Percentiles rank a stretch among this genome's conserved stretches.
Conservation (phyloP, 2,113 vertebrate genomes). For the Cyphomyrus discorhynchus region DNA sequence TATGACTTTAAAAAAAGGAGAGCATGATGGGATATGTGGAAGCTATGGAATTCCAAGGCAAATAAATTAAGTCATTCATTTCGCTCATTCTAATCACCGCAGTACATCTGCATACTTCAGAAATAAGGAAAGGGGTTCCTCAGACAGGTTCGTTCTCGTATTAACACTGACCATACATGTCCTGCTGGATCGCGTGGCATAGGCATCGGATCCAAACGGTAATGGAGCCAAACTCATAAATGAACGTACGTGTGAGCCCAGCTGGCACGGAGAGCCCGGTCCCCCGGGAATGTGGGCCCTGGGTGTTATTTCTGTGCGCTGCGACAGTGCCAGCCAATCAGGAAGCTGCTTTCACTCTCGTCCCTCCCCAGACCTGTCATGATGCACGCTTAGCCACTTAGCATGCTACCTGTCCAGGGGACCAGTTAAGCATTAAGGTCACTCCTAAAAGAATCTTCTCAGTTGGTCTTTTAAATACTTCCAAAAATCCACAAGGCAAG, state of each 20-base stretch:
- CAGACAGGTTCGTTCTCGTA: conserved; percentile 54
- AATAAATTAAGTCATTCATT: neutral
- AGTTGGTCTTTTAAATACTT: conserved; percentile 54
- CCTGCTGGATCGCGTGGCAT: conserved; percentile 59
- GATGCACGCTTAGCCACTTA: conserved; percentile 56
- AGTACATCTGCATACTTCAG: neutral
- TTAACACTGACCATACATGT: conserved; percentile 52
- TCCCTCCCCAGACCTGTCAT: conserved; percentile 53
- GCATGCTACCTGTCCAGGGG: conserved; percentile 62
- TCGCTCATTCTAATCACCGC: neutral
- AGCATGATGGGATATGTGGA: neutral
- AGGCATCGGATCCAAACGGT: conserved; percentile 64
- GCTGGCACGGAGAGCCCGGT: conserved; percentile 47
- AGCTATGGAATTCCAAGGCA: neutral
- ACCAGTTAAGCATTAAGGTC: conserved; percentile 72
- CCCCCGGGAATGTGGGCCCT: conserved; percentile 49
- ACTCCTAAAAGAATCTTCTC: conserved; percentile 41
- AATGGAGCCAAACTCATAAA: conserved; percentile 65
- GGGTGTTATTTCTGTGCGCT: conserved; percentile 38
- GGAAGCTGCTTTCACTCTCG: conserved; percentile 51
- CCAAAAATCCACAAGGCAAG: conserved; percentile 66
- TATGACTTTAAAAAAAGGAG: neutral
- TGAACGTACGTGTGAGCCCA: conserved; percentile 66
- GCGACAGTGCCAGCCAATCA: conserved; percentile 43
- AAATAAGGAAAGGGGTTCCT: conserved; percentile 31